Conservation (phyloP, 2,888 invertebrate genomes). For the Nowickia ferox region DNA sequence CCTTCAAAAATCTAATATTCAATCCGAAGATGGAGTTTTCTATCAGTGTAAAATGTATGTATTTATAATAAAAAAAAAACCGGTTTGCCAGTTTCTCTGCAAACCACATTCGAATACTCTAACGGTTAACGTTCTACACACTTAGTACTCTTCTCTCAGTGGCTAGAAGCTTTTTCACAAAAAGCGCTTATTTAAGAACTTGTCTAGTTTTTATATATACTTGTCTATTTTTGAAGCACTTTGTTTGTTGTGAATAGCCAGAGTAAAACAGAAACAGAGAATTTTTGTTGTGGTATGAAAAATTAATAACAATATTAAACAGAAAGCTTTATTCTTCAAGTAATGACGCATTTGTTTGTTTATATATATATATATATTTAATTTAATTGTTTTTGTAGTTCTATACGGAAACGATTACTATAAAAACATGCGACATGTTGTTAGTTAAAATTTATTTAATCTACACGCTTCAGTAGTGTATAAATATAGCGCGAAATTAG, state of each 20-base stretch:
- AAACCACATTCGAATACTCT: no score
- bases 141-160: neutral
- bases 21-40: no score
- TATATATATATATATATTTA: neutral
- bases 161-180: conserved; percentile 1
- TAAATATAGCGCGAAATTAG: no score
- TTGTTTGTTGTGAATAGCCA: conserved; percentile 35
- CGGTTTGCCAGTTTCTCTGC: no score
- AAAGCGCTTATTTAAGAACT: neutral
- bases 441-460: no score
- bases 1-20: no score
- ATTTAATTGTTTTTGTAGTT: neutral
- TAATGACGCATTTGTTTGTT: neutral
- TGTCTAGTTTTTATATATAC: no score
- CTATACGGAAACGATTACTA: neutral
- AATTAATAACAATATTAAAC: no score
- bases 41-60: no score
- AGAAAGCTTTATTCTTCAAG: neutral
- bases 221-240: neutral
- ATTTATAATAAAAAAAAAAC: no score
- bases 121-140: neutral
- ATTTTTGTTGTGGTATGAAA: neutral
- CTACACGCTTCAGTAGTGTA: no score
- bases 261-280: neutral
- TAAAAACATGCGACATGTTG: no score